A percentile compares a stretch with the other conserved stretches of the same genome.
These are phyloP conservation scores for Neuroterus valhalla DNA, from an alignment of 1,140 invertebrate genomes.

Conservation along the genomic window DNA sequence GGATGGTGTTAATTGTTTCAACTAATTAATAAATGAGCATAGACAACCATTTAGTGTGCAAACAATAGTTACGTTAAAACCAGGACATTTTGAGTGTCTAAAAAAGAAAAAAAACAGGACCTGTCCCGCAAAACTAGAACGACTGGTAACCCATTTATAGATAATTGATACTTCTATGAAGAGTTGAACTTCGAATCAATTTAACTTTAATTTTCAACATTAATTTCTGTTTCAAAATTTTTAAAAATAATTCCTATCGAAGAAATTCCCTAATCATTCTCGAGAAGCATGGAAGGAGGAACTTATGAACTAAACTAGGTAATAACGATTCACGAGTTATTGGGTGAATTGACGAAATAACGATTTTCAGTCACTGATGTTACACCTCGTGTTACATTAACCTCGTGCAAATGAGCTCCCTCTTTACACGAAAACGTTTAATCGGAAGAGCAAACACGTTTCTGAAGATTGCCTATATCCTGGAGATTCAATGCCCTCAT, in stretches of 20 bases:
- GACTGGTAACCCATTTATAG: no score
- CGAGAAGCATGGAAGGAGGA: background rate
- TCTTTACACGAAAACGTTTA: conserved; percentile 40
- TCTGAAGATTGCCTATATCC: background rate
- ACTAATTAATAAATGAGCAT: no score
- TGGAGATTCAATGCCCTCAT: no score
- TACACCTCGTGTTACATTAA: conserved; percentile 48
- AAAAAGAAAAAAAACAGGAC: no score
- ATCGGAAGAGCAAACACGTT: conserved; percentile 15
- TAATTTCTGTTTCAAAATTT: conserved; percentile 32
- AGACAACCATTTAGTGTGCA: no score
- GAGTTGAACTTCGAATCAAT: conserved; percentile 4
- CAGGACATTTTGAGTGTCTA: no score
- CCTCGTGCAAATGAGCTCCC: conserved; percentile 50
- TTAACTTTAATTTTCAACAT: background rate
- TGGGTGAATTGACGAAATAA: conserved; percentile 64
- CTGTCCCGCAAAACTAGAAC: no score
- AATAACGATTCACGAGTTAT: conserved; percentile 49
- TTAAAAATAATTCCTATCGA: background rate
- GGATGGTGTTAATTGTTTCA: no score
- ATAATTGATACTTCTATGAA: no score
- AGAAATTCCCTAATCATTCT: no score
- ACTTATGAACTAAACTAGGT: conserved; percentile 54
- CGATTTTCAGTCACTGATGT: conserved; percentile 66
- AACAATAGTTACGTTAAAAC: no score